Evolutionary conservation across 2,888 invertebrate genomes (phyloP).

Genomic region (Hypsopygia costalis): DNA sequence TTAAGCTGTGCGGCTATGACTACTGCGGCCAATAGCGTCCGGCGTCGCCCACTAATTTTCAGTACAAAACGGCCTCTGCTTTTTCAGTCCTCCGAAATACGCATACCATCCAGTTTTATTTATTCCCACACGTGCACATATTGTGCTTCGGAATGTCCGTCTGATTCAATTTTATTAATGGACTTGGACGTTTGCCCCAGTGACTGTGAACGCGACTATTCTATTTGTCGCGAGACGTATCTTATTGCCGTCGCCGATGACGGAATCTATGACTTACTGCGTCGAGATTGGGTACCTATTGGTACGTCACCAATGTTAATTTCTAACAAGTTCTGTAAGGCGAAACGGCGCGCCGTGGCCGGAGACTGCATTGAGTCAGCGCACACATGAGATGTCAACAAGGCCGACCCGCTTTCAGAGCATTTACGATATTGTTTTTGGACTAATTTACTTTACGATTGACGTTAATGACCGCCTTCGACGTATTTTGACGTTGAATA

Average conservation of each 20-base stretch:
- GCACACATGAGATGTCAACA: slow-evolving; percentile 57
- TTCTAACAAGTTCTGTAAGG: slow-evolving; percentile 27
- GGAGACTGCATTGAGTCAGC: slow-evolving; percentile 69
- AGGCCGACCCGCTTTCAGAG: slow-evolving; percentile 51
- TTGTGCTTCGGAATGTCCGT: slow-evolving; percentile 74
- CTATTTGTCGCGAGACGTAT: slow-evolving; percentile 61
- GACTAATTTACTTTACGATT: slow-evolving; percentile 59
- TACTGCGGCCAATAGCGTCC: slow-evolving; percentile 11
- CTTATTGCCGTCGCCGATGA: slow-evolving; percentile 36
- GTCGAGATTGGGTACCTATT: slow-evolving; percentile 41
- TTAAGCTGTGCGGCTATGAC: slow-evolving; percentile 7
- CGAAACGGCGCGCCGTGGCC: slow-evolving; percentile 22
- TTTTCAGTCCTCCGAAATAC: slow-evolving; percentile 23
- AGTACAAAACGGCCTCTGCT: slow-evolving; percentile 7
- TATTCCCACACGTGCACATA: slow-evolving; percentile 69
- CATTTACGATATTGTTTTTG: slow-evolving; percentile 62
- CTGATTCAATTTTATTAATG: slow-evolving; percentile 81
- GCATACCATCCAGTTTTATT: slow-evolving; percentile 44
- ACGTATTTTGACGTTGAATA: slow-evolving; percentile 25
- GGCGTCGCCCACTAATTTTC: slow-evolving; percentile 4
- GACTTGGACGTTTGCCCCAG: slow-evolving; percentile 78
- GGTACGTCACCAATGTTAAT: slow-evolving; percentile 22
- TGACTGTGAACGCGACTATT: slow-evolving; percentile 68
- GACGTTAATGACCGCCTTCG: slow-evolving; percentile 34
- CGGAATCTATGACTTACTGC: slow-evolving; percentile 43